Evolutionary conservation across 1,140 invertebrate genomes (phyloP).

Genomic region (Temnothorax nylanderi): DNA sequence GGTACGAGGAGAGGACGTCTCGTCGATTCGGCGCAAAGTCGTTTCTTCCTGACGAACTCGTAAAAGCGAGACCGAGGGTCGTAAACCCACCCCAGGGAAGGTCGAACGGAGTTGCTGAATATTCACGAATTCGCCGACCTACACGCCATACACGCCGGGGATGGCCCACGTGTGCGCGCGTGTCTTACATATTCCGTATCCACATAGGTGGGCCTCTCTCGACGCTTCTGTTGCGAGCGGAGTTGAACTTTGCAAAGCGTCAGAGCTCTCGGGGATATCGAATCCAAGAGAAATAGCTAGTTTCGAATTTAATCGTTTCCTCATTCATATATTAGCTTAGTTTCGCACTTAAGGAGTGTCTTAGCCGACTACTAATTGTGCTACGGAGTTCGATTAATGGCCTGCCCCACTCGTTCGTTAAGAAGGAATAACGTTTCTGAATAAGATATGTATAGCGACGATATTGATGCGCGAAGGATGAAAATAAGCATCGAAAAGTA

Average conservation of each 20-base stretch:
- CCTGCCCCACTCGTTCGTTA: neutral
- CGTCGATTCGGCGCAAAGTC: slow-evolving; percentile 60
- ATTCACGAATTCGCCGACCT: slow-evolving; percentile 67
- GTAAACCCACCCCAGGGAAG: slow-evolving; percentile 62
- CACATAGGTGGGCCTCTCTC: slow-evolving; percentile 41
- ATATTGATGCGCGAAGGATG: neutral
- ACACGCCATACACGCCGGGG: neutral
- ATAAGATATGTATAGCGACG: neutral
- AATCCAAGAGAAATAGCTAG: slow-evolving; percentile 24
- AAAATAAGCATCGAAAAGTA: neutral
- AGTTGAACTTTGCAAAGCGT: slow-evolving; percentile 7
- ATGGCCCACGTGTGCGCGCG: slow-evolving; percentile 4
- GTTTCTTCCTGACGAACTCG: slow-evolving; percentile 73
- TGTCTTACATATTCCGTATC: slow-evolving; percentile 58
- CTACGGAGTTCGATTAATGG: slow-evolving; percentile 11
- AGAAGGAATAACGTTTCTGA: neutral
- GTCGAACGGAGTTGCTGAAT: slow-evolving; percentile 62
- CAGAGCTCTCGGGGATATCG: neutral
- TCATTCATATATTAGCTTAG: slow-evolving; percentile 10
- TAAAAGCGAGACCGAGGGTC: slow-evolving; percentile 61
- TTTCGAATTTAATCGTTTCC: slow-evolving; percentile 30
- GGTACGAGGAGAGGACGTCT: slow-evolving; percentile 49
- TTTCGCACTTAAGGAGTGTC: neutral
- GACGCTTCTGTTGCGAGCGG: slow-evolving; percentile 7
- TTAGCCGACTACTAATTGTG: neutral